phyloP scores from a whole-genome alignment of 2,113 vertebrate species.

The Gracilinanus agilis region DNA sequence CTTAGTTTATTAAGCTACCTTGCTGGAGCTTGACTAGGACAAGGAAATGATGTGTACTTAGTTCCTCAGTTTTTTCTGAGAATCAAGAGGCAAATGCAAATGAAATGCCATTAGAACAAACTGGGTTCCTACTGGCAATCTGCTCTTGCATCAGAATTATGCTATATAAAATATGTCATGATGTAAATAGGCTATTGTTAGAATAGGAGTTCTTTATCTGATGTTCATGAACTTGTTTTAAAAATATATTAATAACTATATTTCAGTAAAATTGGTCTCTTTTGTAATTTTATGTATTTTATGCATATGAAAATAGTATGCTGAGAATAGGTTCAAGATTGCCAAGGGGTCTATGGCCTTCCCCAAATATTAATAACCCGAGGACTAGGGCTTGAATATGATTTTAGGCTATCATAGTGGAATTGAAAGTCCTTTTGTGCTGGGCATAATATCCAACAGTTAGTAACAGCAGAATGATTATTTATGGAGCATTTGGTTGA shows the following conservation, averaged over 20 bases:
- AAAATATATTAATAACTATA: not conserved
- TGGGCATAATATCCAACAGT: not conserved
- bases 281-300: not conserved
- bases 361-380: not conserved
- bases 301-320: not conserved
- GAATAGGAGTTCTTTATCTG: not conserved
- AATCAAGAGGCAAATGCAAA: slow-evolving; percentile 42
- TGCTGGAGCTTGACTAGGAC: slow-evolving; percentile 26
- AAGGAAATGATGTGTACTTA: slow-evolving; percentile 18
- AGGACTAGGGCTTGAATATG: not conserved
- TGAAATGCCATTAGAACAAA: not conserved
- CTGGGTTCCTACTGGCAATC: not conserved
- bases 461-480: not conserved
- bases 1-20: slow-evolving; percentile 63
- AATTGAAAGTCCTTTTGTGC: not conserved
- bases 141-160: not conserved
- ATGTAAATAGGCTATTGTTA: not conserved
- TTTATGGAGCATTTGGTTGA: not conserved
- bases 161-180: not conserved
- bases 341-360: not conserved
- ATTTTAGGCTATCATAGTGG: not conserved
- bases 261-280: not conserved
- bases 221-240: not conserved
- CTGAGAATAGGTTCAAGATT: not conserved
- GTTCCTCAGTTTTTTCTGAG: slow-evolving; percentile 36